These are phyloP conservation scores for Andrena praecox DNA, from an alignment of 2,888 invertebrate genomes.

Conservation along the genomic window DNA sequence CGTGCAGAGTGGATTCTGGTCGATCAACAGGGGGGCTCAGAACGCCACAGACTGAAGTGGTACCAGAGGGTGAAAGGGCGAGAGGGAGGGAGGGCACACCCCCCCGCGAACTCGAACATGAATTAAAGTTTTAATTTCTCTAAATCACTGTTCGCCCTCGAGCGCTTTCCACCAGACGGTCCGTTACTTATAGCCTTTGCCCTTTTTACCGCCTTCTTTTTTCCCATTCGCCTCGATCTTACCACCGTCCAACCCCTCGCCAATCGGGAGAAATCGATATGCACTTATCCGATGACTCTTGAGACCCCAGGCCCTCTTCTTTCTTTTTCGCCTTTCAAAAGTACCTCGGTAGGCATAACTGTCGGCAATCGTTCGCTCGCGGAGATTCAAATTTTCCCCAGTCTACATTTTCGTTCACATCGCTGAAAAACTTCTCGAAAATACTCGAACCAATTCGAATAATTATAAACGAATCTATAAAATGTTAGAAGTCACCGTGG, in stretches of 20 bases:
- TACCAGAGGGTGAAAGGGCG: conserved; percentile 16
- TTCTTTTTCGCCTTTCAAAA: conserved; percentile 8
- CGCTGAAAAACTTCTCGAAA: background rate
- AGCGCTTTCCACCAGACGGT: conserved; percentile 83
- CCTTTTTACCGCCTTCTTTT: conserved; percentile 79
- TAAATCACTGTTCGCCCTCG: conserved; percentile 83
- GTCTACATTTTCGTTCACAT: background rate
- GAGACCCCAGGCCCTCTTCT: conserved; percentile 61
- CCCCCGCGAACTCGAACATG: conserved; percentile 81
- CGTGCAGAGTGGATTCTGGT: conserved; percentile 40
- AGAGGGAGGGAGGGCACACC: conserved; percentile 65
- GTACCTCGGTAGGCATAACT: conserved; percentile 46
- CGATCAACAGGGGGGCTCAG: conserved; percentile 60
- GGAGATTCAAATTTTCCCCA: conserved; percentile 26
- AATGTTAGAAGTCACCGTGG: too few species aligned
- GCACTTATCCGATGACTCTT: conserved; percentile 77
- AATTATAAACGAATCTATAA: too few species aligned
- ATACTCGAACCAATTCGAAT: background rate
- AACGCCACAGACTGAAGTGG: conserved; percentile 55
- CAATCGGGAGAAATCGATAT: conserved; percentile 79
- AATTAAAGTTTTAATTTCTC: conserved; percentile 85
- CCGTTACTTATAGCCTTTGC: conserved; percentile 84
- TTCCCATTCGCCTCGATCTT: conserved; percentile 75
- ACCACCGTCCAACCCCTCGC: conserved; percentile 68
- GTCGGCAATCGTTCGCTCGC: conserved; percentile 37